Evolutionary conservation across 2,888 invertebrate genomes (phyloP).

Genomic region (Eupithecia abbreviata): DNA sequence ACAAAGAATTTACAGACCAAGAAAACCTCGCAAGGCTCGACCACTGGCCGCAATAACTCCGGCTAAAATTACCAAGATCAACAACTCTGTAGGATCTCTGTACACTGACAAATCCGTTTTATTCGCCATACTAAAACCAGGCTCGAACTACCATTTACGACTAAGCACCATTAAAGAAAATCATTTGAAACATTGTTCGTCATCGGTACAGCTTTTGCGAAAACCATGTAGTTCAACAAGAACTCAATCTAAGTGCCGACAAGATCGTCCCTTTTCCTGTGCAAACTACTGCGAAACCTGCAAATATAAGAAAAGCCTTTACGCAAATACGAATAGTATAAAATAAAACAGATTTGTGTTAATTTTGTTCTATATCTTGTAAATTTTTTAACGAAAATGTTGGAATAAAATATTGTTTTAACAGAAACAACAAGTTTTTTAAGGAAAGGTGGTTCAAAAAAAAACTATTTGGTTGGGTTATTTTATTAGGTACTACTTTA

Average conservation of each 20-base stretch:
- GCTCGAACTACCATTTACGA: constrained; percentile 18
- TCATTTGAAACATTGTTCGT: constrained; percentile 20
- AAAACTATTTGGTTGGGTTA: too few species aligned
- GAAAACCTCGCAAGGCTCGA: constrained; percentile 37
- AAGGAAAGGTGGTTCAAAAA: too few species aligned
- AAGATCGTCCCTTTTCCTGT: constrained; percentile 51
- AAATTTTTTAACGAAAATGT: background rate
- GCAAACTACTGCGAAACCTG: constrained; percentile 54
- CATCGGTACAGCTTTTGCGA: constrained; percentile 20
- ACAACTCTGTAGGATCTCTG: constrained; percentile 17
- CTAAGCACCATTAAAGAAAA: constrained; percentile 9
- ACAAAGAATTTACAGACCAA: constrained; percentile 29
- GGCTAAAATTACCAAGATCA: constrained; percentile 8
- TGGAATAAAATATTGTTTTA: constrained; percentile 1
- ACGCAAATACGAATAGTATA: background rate
- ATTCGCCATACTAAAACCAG: constrained; percentile 21
- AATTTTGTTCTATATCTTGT: background rate
- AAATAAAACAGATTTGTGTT: background rate
- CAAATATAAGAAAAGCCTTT: background rate
- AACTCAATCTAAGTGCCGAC: constrained; percentile 33
- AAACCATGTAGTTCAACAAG: constrained; percentile 37
- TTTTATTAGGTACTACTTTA: too few species aligned
- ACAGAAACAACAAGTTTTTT: background rate
- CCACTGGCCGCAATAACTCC: constrained; percentile 27
- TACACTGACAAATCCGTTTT: constrained; percentile 22